Evolutionary conservation across 2,888 invertebrate species (phyloP), one percentile per base, ranked within the genome.

Genomic region (Cataglyphis altisquamis): DNA sequence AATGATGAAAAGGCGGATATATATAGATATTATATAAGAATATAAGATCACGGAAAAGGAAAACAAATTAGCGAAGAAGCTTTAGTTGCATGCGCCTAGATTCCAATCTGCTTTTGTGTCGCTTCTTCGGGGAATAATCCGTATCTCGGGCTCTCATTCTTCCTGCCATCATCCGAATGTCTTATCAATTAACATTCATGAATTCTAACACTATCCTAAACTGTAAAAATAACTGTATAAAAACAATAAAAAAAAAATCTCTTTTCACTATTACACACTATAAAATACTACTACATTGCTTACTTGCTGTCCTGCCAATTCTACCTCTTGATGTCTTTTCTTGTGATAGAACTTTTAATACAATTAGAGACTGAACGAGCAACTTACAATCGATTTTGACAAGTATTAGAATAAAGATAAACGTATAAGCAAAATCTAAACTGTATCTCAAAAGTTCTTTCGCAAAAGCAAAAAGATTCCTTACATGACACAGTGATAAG

Each of bases 81-180:
- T 92, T 92, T 92, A 93, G 91, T 92, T 94, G 94, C 94, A 94
- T 94, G 94, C 87, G 92, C 92, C 91, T 92, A 91, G 88, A 91
- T 81, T 85, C 84, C 85, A 89, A 74, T 88, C 90, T 88, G 93
- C 93, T 94, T 93, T 90, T 91, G 91, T 93, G 91, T 93, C 91
- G 91, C 90, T 92, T 92, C 87, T 86, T 87, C 84, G 83, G 67
- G 67, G 66, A 77, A 64, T 63, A 83, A 60, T 82, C 67, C 68
- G 60, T 66, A 83, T 67, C 68, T 77, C 60, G 62, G 12, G 18
- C 57, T 66, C 57, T 73, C 72, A 70, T 52, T 62, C 62, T 45
- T 70, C 60, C 55, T 36, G 55, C 52, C 75, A 32, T 52, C 9
- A 45, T 60, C 45, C 60, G 45, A 68, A 60, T 25, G 32, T 80